Base-by-base conservation (phyloP, 2,888 invertebrate genomes). In the Lasioglossum leucozonium region DNA sequence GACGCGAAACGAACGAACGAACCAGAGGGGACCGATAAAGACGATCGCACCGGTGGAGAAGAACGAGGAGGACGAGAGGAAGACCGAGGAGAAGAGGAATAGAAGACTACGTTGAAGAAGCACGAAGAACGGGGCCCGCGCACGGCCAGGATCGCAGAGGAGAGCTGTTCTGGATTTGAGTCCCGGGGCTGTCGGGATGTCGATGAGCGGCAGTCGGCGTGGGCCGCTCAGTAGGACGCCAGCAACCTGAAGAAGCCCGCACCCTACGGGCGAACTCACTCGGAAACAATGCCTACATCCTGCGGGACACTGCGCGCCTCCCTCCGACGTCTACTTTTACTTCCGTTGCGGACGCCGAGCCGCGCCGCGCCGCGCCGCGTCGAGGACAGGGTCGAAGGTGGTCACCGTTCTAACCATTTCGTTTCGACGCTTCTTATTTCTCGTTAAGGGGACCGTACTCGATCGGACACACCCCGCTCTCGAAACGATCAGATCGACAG, bases 191-290 rank as follows among this genome's bases (percentile, higher is more conserved):
- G 92, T 92, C 92, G 91, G 92, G 92, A 92, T 91, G 94, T 93
- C 93, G 93, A 93, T 94, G 93, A 93, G 93, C 93, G 90, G 93
- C 93, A 93, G 92, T 93, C 92, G 92, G 94, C 94, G 94, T 94
- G 94, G 94, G 94, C 93, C 93, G 94, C 93, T 91, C 94, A 92
- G 94, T 95, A 94, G 94, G 94, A 94, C 93, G 90, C 92, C 92
- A 88, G 92, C 94, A 94, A 94, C 94, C 94, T 94, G 94, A 95
- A 94, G 94, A 94, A 94, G 94, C 94, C 90, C 91, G 91, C 91
- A 89, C 92, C 92, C 94, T 92, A 91, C 92, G 92, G 94, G 93
- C 94, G 93, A 92, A 90, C 90, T 89, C 87, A 85, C 82, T 89
- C 84, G 87, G 90, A 88, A 92, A 92, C 92, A 92, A 93, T 93